Base-by-base conservation (phyloP, 2,888 invertebrate genomes). In the Cheilosia impressa region DNA sequence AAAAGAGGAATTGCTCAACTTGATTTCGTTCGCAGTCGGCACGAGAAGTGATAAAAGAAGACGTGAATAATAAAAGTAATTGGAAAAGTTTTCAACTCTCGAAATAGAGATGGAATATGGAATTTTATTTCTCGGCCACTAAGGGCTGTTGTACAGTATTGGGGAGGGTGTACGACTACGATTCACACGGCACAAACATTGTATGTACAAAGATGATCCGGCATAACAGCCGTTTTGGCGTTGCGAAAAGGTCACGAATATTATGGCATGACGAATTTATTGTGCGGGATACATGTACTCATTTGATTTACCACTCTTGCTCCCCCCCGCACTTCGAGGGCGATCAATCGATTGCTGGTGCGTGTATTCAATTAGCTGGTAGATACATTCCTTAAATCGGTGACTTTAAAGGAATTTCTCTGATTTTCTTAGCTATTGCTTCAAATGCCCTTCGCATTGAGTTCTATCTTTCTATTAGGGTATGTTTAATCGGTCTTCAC, bases 41-140 rank as follows among this genome's bases (percentile, higher is more conserved):
- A 80, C 79, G 65, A 75, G 76, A 76, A 81, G 71, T 81, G 76
- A 85, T 76, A 85, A 85, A 58, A 72, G 76, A 72, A 76, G 75
- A 85, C 76, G 85, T 85, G 81, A 76, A 85, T 85, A 85, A 85
- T 85, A 85, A 85, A 85, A 85, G 72, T 85, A 81, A 85, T 85
- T 85, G 85, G 81, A 81, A 81, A 85, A 85, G 80, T 85, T 85
- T 79, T 76, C 60, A 81, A 72, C 81, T 72, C 65, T 62, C 10
- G 15, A 55, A 72, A 77, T 77, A 53, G 50, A 57, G 47, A 66
- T 57, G 55, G 75, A 76, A 76, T 80, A 81, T 72, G 71, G 63
- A 80, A 80, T 62, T 85, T 76, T 66, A 71, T 76, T 71, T 50
- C 24, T 17, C 68, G 34, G 52, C 50, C 55, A 65, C 58, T 77